A percentile compares a stretch with the other conserved stretches of the same genome.
These are phyloP conservation scores for Synodontis membranacea DNA, from an alignment of 2,113 vertebrate species.

Conservation along the genomic window DNA sequence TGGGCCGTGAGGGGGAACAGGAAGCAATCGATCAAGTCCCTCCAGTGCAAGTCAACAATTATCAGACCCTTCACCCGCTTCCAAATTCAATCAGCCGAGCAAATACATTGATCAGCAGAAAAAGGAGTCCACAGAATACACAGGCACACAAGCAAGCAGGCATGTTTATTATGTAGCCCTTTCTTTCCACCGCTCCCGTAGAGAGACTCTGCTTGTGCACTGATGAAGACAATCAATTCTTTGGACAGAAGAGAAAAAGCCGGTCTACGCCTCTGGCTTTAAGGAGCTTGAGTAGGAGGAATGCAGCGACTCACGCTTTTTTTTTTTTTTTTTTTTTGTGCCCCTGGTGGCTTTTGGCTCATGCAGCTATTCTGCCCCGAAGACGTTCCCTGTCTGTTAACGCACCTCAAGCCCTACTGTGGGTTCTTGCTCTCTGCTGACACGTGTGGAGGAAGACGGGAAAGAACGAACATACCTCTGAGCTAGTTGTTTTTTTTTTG, in stretches of 20 bases:
- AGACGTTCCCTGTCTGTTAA: constrained; percentile 29
- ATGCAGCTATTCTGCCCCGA: constrained; percentile 26
- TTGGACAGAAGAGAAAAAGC: constrained; percentile 50
- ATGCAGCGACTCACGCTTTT: constrained; percentile 4
- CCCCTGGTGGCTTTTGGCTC: constrained; percentile 19
- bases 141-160: constrained; percentile 39
- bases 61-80: constrained; percentile 66
- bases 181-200: constrained; percentile 43
- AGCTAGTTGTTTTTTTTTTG: too few relatives aligned
- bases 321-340: too few relatives aligned
- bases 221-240: constrained; percentile 70
- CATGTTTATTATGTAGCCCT: constrained; percentile 62
- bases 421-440: constrained; percentile 10
- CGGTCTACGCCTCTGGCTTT: constrained; percentile 6
- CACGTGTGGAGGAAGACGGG: constrained; percentile 29
- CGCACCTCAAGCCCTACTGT: constrained; percentile 33
- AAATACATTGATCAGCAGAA: constrained; percentile 66
- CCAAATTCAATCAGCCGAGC: constrained; percentile 68
- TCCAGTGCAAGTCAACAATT: constrained; percentile 71
- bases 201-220: constrained; percentile 62
- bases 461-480: constrained; percentile 30
- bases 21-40: constrained; percentile 71
- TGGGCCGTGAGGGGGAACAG: constrained; percentile 58
- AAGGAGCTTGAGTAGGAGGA: constrained; percentile 29
- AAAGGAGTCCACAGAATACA: constrained; percentile 35